Evolutionary conservation across 2,888 invertebrate genomes (phyloP).

Genomic region (Nebria salina): DNA sequence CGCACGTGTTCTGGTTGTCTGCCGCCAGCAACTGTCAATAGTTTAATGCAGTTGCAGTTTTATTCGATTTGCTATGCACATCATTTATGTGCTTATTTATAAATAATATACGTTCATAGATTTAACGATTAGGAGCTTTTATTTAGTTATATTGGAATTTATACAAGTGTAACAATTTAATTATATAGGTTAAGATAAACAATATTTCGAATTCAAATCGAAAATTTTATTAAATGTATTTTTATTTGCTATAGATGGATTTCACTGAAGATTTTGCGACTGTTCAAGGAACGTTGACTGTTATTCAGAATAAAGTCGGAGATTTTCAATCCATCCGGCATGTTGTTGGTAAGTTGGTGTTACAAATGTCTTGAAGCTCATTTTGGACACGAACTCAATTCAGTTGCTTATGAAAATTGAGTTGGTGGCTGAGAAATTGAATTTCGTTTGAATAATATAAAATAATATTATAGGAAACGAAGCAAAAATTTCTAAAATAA

Average conservation of each 20-base stretch:
- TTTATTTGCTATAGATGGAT: constrained; percentile 28
- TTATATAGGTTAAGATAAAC: constrained; percentile 18
- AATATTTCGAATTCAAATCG: not conserved
- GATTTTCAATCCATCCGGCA: constrained; percentile 34
- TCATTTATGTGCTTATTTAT: too few relatives aligned
- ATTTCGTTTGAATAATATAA: not conserved
- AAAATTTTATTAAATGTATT: not conserved
- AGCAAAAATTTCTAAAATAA: constrained; percentile 37
- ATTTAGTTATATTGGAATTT: too few relatives aligned
- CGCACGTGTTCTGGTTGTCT: too few relatives aligned
- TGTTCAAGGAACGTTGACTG: constrained; percentile 29
- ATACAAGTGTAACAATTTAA: too few relatives aligned
- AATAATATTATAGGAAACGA: constrained; percentile 34
- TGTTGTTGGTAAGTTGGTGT: constrained; percentile 29
- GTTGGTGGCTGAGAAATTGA: not conserved
- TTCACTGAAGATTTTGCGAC: constrained; percentile 31
- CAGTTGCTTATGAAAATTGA: constrained; percentile 1
- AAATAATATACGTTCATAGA: too few relatives aligned
- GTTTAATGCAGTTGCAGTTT: too few relatives aligned
- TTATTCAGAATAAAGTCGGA: constrained; percentile 16
- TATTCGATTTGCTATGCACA: too few relatives aligned
- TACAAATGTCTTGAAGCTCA: not conserved
- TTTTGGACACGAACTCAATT: not conserved
- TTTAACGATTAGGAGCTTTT: too few relatives aligned
- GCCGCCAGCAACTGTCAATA: too few relatives aligned